Evolutionary conservation across 2,797 vertebrate genomes (phyloP), one percentile per base, ranked within the genome.

Genomic region (Emydoidea blandingii): DNA sequence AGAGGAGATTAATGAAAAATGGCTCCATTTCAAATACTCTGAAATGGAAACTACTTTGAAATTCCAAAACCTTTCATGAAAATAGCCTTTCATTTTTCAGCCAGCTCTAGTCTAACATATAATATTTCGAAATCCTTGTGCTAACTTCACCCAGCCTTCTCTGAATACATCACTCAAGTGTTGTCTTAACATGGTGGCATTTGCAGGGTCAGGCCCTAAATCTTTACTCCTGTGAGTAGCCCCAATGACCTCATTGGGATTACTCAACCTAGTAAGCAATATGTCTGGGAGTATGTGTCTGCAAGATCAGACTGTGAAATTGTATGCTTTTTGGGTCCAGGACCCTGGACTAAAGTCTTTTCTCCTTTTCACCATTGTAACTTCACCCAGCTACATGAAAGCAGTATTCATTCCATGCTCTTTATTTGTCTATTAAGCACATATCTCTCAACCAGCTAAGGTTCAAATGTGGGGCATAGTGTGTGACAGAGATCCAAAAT

Each of bases 401-500:
- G 5, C 47, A 96, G 92, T 65, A 79, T n/a, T 52, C 53, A 3
- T 37, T 41, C 52, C 29, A 29, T 83, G 37, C 14, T 54, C 16
- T 12, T 49, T 80, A 8, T 4, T 8, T 68, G 12, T n/a, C 44
- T 44, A 34, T 80, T 82, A 6, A 0, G 0, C 5, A 41, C 12
- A 1, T 10, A 7, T 80, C 37, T 56, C 53, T 57, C 37, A 56
- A 56, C 15, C 34, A 78, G 65, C 74, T 19, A 49, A n/a, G 57
- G 79, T 31, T 68, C 3, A 0, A 1, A 0, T 10, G 44, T 8
- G 53, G 12, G 18, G 5, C 59, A 2, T 5, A 1, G 1, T 9
- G 0, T 1, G 12, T 68, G 79, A 62, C 50, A 44, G 65, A 59
- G 49, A 88, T 21, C 16, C 12, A 59, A 3, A 12, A 2, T 15